Base-by-base conservation (phyloP, 1,140 invertebrate genomes). In the Aphelenchoides besseyi region DNA sequence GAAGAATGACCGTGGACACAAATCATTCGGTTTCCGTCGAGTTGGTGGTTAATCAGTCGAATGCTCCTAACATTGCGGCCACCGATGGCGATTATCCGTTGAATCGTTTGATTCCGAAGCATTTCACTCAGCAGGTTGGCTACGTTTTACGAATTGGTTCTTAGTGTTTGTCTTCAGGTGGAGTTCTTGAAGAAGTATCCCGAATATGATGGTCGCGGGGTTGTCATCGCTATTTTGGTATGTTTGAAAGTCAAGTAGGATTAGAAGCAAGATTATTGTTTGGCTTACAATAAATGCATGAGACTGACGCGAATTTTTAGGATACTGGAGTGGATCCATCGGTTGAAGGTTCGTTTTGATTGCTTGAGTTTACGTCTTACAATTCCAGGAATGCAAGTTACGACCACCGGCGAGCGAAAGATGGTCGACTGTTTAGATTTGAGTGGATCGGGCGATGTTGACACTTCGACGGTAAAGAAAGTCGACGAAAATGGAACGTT, bases 311-410 rank as follows among this genome's bases (percentile, higher is more conserved):
- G n/a, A n/a, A n/a, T n/a, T n/a, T n/a, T n/a, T n/a, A n/a, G n/a
- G 96, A 98, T 87, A 95, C 94, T 33, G 96, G 96, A 18, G 91
- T 98, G 69, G 96, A 98, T 88, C 95, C 95, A 37, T 92, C 92
- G 54, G 93, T 94, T 16, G 89, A 91, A 69, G 95, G 41, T 48
- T 48, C 41, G 41, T 48, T 48, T 23, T 12, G 41, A 5, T 30
- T 16, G 23, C 33, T 16, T 71, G 16, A 75, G 32, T 53, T 52
- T 29, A 30, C 29, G 18, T 23, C 12, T 30, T 63, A 61, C n/a
- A 3, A 16, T n/a, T 66, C 16, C 3, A 70, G 26, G 26, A 18
- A 12, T 52, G 48, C 84, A 96, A 93, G 88, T 90, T 69, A 95
- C 94, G 26, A 90, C 89, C 74, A 90, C 91, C 84, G 94, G 94